phyloP scores from a whole-genome alignment of 30 jellyfish, hydroid and myxozoan species.

The Aurelia aurita complex sp. Pacific region DNA sequence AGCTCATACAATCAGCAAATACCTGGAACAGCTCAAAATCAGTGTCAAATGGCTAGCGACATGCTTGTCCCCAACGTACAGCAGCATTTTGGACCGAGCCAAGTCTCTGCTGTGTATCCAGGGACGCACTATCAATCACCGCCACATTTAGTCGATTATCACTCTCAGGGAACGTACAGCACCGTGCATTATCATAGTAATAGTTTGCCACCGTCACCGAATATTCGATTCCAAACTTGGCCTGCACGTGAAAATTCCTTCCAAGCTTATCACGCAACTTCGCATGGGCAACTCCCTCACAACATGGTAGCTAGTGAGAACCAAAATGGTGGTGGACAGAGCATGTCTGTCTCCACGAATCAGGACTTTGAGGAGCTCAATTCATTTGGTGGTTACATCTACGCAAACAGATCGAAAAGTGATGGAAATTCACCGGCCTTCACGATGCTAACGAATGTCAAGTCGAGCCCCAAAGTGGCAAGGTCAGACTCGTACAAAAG shows the following conservation, averaged over 20 bases:
- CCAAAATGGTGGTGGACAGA: slow-evolving; percentile 50
- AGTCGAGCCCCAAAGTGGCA: slow-evolving; percentile 64
- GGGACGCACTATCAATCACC: slow-evolving; percentile 81
- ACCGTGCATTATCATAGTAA: slow-evolving; percentile 64
- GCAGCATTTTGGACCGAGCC: slow-evolving; percentile 78
- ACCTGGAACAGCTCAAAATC: slow-evolving; percentile 60
- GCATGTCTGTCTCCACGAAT: slow-evolving; percentile 34
- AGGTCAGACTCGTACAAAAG: slow-evolving; percentile 84
- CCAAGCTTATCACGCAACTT: slow-evolving; percentile 68
- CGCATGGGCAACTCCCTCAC: slow-evolving; percentile 85
- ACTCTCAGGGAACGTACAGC: slow-evolving; percentile 66
- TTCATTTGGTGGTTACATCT: slow-evolving; percentile 58
- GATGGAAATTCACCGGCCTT: slow-evolving; percentile 71
- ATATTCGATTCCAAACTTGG: slow-evolving; percentile 68
- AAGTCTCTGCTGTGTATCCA: slow-evolving; percentile 68
- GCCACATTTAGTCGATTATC: slow-evolving; percentile 70
- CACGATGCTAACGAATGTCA: slow-evolving; percentile 53
- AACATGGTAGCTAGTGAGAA: slow-evolving; percentile 67
- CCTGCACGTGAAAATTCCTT: slow-evolving; percentile 65
- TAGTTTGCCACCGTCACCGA: slow-evolving; percentile 77
- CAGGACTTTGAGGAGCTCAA: slow-evolving; percentile 69
- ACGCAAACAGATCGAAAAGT: slow-evolving; percentile 49
- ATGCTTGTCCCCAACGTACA: slow-evolving; percentile 87
- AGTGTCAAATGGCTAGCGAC: slow-evolving; percentile 81
- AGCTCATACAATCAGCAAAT: slow-evolving; percentile 42